phyloP scores from a whole-genome alignment of 2,113 vertebrate genomes.

The Antechinus flavipes region DNA sequence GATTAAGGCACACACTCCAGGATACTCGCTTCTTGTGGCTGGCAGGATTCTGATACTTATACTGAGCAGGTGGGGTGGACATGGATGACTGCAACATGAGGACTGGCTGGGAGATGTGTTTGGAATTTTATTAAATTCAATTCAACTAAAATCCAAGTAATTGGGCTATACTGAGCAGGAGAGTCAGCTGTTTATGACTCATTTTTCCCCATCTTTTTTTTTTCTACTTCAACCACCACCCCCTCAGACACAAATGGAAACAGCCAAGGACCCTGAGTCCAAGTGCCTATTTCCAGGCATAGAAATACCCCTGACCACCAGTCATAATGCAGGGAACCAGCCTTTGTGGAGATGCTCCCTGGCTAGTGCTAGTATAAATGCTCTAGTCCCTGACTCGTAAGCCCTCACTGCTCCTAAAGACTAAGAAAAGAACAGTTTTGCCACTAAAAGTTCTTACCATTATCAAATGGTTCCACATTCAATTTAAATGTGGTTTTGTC shows the following conservation, averaged over 20 bases:
- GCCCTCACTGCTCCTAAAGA: neutral
- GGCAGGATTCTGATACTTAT: neutral
- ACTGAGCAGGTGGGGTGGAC: neutral
- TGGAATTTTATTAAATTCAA: neutral
- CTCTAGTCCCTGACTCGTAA: neutral
- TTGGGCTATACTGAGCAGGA: neutral
- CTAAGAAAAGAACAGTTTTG: neutral
- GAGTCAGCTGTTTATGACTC: slow-evolving; percentile 4
- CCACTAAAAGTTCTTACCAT: neutral
- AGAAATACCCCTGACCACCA: neutral
- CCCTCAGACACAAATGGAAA: neutral
- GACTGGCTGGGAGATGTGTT: neutral
- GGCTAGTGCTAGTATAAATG: neutral
- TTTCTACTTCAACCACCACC: neutral
- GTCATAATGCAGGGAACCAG: neutral
- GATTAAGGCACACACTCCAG: neutral
- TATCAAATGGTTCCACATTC: neutral
- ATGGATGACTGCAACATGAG: neutral
- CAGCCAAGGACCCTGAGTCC: neutral
- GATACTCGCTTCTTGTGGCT: neutral
- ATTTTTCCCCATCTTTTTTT: neutral
- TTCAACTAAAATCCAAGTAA: neutral
- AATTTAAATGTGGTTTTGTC: neutral
- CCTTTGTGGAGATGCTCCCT: neutral
- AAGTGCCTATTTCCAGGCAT: neutral